A percentile compares a stretch with the other conserved stretches of the same genome.
Conservation (phyloP, 2,797 vertebrate genomes). For the Thalassophryne amazonica region DNA sequence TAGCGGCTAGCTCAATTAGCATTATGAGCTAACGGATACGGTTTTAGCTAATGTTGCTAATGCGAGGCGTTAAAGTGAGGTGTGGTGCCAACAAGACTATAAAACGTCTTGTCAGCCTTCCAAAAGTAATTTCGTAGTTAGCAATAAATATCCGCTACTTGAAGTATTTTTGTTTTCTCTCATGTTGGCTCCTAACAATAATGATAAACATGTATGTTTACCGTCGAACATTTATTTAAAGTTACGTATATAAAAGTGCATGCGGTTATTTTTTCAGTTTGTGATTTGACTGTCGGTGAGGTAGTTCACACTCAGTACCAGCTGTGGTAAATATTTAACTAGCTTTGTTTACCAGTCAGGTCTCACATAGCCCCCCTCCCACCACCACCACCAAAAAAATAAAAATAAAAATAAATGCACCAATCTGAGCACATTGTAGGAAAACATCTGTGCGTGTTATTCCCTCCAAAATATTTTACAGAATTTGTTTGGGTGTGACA, state of each 20-base stretch:
- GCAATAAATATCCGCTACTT: too few species aligned
- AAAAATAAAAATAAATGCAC: not conserved
- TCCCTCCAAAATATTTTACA: too few species aligned
- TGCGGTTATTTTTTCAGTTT: too few species aligned
- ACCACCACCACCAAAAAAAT: too few species aligned
- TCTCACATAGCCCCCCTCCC: too few species aligned
- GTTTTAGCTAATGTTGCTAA: constrained; percentile 7
- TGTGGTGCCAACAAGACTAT: not conserved
- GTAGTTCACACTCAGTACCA: not conserved
- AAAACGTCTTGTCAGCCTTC: not conserved
- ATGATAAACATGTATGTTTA: too few species aligned
- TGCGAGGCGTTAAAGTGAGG: not conserved
- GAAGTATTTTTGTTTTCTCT: too few species aligned
- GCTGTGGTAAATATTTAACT: constrained; percentile 23
- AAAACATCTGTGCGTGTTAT: not conserved
- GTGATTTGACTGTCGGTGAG: not conserved
- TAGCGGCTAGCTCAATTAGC: constrained; percentile 63
- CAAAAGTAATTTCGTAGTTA: too few species aligned
- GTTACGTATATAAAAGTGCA: too few species aligned
- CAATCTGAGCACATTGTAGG: not conserved
- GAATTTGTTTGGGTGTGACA: not conserved
- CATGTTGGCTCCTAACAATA: too few species aligned
- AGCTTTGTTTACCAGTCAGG: constrained; percentile 7
- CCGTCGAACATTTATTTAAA: too few species aligned
- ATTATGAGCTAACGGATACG: constrained; percentile 30